Conservation (phyloP, 30 jellyfish, hydroid and myxozoan species). For the Cassiopea xamachana region DNA sequence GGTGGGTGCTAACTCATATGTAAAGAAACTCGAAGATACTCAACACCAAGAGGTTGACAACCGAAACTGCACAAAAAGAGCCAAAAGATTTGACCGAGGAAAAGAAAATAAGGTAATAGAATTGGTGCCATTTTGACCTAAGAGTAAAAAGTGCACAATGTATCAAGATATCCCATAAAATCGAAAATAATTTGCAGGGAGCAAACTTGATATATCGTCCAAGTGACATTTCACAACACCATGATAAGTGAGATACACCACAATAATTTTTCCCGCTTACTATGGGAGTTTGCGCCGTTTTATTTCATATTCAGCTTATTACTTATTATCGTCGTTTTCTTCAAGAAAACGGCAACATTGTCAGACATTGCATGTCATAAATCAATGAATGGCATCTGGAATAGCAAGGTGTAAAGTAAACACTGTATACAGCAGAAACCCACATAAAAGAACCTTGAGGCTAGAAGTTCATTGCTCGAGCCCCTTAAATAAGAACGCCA, state of each 20-base stretch:
- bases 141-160: background rate
- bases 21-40: background rate
- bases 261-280: background rate
- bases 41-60: background rate
- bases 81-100: background rate
- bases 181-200: background rate
- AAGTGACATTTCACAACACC: background rate
- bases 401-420: no score
- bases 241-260: background rate
- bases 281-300: conserved; percentile 2
- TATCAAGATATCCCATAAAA: background rate
- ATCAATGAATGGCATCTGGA: no score
- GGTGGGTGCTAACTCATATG: no score
- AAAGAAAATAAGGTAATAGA: background rate
- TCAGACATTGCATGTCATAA: background rate
- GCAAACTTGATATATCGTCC: background rate
- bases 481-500: no score
- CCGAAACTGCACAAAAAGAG: background rate
- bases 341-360: background rate
- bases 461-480: no score
- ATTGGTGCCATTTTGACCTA: conserved; percentile 3
- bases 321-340: background rate
- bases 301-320: conserved; percentile 7
- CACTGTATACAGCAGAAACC: no score
- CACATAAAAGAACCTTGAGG: no score